phyloP scores from a whole-genome alignment of 1,140 invertebrate species.

The Drosophila nebulosa region DNA sequence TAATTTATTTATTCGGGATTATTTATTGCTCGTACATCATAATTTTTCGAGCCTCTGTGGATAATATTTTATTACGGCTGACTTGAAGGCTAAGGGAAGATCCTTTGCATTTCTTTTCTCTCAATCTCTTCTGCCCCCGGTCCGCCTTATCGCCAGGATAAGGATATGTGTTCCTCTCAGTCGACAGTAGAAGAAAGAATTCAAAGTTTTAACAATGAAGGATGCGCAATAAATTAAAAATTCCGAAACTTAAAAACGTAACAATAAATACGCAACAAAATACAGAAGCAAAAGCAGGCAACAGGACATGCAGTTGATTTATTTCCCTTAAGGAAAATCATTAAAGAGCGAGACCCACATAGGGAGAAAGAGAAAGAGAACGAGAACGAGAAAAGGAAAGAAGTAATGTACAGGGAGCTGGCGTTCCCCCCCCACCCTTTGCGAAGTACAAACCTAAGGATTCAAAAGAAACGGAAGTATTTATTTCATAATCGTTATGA shows the following conservation, averaged over 20 bases:
- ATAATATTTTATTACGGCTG: slow-evolving; percentile 45
- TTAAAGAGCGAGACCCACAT: background rate
- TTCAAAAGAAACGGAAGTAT: slow-evolving; percentile 64
- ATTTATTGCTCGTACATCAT: slow-evolving; percentile 80
- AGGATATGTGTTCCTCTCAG: slow-evolving; percentile 35
- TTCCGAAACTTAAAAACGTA: slow-evolving; percentile 77
- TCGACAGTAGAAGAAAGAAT: slow-evolving; percentile 59
- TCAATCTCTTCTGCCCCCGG: background rate
- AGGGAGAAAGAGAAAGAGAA: no score
- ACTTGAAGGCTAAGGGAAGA: slow-evolving; percentile 16
- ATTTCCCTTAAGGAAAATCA: slow-evolving; percentile 63
- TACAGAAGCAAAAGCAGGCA: slow-evolving; percentile 29
- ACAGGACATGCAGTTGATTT: slow-evolving; percentile 75
- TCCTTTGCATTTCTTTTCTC: slow-evolving; percentile 8
- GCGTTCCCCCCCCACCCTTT: slow-evolving; percentile 9
- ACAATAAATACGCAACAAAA: slow-evolving; percentile 66
- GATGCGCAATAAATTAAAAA: slow-evolving; percentile 76
- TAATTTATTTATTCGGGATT: slow-evolving; percentile 80
- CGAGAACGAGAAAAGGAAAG: background rate
- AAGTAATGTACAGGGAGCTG: slow-evolving; percentile 2
- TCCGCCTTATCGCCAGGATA: slow-evolving; percentile 29
- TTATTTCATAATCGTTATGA: slow-evolving; percentile 75
- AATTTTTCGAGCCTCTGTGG: slow-evolving; percentile 63
- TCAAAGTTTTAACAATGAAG: slow-evolving; percentile 75
- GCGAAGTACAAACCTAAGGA: slow-evolving; percentile 9